Evolutionary conservation across 2,888 invertebrate genomes (phyloP).

Genomic region (Sminthurinus aureus): DNA sequence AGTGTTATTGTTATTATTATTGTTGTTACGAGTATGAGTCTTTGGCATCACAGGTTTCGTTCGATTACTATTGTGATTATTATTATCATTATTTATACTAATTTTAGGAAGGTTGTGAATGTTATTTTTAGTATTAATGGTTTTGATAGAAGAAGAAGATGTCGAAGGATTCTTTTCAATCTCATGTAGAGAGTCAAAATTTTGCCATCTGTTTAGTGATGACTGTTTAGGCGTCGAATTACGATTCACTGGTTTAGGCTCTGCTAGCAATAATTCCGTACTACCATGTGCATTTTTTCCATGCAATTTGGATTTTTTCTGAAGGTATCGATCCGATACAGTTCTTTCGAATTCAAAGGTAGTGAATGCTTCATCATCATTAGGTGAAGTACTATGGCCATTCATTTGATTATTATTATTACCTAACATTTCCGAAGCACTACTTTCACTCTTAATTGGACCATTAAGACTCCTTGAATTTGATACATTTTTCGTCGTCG

Average conservation of each 20-base stretch:
- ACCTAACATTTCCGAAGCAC: neutral
- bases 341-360: constrained; percentile 7
- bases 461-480: constrained; percentile 10
- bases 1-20: constrained; percentile 3
- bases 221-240: neutral
- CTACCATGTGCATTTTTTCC: neutral
- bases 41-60: neutral
- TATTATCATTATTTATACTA: constrained; percentile 4
- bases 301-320: constrained; percentile 6
- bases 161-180: constrained; percentile 1
- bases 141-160: constrained; percentile 15
- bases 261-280: neutral
- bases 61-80: neutral
- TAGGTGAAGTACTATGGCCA: neutral
- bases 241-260: neutral
- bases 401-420: neutral
- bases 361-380: neutral
- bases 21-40: neutral
- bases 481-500: constrained; percentile 2
- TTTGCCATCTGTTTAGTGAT: constrained; percentile 57
- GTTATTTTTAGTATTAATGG: neutral
- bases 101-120: no score
- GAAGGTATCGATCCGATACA: constrained; percentile 7
- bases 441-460: constrained; percentile 28
- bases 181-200: constrained; percentile 55